These are phyloP conservation scores for Athetis lepigone DNA, from an alignment of 2,888 invertebrate genomes.

Conservation along the genomic window DNA sequence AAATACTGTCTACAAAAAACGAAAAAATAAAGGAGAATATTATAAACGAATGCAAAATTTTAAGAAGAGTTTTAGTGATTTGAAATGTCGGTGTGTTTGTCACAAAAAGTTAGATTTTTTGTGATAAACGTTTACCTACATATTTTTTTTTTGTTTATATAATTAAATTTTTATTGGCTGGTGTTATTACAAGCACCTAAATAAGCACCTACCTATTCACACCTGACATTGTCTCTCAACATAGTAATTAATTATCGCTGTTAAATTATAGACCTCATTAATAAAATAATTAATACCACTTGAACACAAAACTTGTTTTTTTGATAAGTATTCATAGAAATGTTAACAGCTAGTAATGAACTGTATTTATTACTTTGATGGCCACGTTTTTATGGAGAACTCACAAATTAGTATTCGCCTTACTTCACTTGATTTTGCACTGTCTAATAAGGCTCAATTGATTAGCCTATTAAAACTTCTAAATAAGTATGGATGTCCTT, in stretches of 20 bases:
- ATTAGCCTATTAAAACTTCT: background rate
- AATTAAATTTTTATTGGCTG: background rate
- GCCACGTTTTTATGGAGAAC: conserved; percentile 2
- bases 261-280: conserved; percentile 24
- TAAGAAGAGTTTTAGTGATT: background rate
- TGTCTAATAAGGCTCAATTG: background rate
- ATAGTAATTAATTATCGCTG: background rate
- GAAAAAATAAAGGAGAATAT: background rate
- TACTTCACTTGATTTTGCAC: conserved; percentile 4
- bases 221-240: background rate
- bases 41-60: background rate
- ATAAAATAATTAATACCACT: conserved; percentile 32
- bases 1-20: conserved; percentile 18
- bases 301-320: conserved; percentile 24
- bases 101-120: too few species aligned
- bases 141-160: too few species aligned
- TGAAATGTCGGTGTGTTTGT: background rate
- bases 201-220: background rate
- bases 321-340: conserved; percentile 8
- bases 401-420: background rate
- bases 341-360: conserved; percentile 6
- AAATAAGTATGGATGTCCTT: background rate
- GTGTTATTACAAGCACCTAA: background rate
- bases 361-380: conserved; percentile 39
- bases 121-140: too few species aligned